These are phyloP conservation scores for Pseudomyrmex flavicornis DNA, from an alignment of 1,140 invertebrate species.

Conservation along the genomic window DNA sequence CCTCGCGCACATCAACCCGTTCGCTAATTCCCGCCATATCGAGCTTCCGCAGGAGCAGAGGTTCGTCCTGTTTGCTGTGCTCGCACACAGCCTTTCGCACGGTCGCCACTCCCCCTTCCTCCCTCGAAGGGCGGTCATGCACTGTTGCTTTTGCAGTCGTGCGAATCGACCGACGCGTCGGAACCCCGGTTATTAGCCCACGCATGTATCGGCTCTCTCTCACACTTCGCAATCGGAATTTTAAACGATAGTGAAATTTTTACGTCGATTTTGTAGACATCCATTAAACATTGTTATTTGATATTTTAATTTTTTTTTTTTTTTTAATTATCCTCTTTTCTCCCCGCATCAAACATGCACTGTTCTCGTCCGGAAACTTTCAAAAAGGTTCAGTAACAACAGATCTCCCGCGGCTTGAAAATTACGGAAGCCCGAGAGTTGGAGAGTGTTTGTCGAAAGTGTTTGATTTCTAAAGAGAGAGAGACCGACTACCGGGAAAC, in stretches of 20 bases:
- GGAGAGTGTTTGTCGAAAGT: conserved; percentile 22
- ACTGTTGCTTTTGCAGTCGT: conserved; percentile 21
- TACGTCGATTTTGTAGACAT: no score
- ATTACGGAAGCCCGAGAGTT: conserved; percentile 25
- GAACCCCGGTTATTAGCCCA: background rate
- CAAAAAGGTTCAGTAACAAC: conserved; percentile 24
- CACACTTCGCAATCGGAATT: background rate
- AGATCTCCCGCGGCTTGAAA: background rate
- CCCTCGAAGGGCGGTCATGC: conserved; percentile 5
- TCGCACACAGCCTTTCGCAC: conserved; percentile 21
- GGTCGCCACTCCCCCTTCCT: background rate
- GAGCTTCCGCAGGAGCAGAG: conserved; percentile 31
- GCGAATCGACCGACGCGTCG: background rate
- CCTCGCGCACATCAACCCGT: background rate
- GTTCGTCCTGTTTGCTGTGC: conserved; percentile 17
- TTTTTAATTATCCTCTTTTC: conserved; percentile 17
- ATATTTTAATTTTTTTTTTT: background rate
- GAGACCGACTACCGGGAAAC: conserved; percentile 3
- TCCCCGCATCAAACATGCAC: background rate
- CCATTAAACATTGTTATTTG: background rate
- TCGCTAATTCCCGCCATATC: conserved; percentile 51
- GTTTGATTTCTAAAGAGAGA: conserved; percentile 24
- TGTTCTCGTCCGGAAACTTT: conserved; percentile 13
- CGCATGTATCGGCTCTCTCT: background rate
- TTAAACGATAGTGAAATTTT: no score